A percentile compares a stretch with the other conserved stretches of the same genome.
phyloP scores from a whole-genome alignment of 2,888 invertebrate genomes.

The Mesorhabditis spiculigera region DNA sequence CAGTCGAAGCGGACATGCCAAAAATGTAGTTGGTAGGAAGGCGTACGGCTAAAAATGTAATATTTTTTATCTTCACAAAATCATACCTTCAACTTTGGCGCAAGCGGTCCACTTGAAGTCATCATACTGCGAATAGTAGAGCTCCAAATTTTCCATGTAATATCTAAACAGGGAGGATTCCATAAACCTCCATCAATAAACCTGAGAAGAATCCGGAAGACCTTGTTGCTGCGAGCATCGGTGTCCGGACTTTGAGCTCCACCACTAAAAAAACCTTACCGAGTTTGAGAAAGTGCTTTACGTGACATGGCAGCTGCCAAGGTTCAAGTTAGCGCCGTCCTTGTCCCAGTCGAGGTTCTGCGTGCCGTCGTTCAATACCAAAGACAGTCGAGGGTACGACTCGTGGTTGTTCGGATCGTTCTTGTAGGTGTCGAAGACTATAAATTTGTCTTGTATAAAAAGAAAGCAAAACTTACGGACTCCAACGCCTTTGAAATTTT shows the following conservation, averaged over 20 bases:
- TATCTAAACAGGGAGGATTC: neutral
- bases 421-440: slow-evolving; percentile 6
- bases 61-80: neutral
- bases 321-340: neutral
- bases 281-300: neutral
- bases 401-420: slow-evolving; percentile 4
- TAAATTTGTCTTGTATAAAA: neutral
- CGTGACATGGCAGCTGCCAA: slow-evolving; percentile 3
- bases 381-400: neutral
- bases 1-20: slow-evolving; percentile 91
- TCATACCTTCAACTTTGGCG: neutral
- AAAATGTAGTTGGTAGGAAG: slow-evolving; percentile 92
- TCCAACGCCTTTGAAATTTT: slow-evolving; percentile 1
- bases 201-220: neutral
- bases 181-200: neutral
- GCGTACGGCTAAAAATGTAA: slow-evolving; percentile 65
- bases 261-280: neutral
- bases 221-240: slow-evolving; percentile 2
- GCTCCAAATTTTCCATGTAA: slow-evolving; percentile 3
- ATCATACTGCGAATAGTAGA: neutral
- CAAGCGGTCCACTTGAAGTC: neutral
- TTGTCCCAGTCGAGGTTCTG: neutral
- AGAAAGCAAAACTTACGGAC: neutral
- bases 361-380: neutral
- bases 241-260: neutral